Percentiles rank a stretch among this genome's conserved stretches.
phyloP scores from a whole-genome alignment of 2,888 invertebrate genomes.

The Ptilodon capucinus region DNA sequence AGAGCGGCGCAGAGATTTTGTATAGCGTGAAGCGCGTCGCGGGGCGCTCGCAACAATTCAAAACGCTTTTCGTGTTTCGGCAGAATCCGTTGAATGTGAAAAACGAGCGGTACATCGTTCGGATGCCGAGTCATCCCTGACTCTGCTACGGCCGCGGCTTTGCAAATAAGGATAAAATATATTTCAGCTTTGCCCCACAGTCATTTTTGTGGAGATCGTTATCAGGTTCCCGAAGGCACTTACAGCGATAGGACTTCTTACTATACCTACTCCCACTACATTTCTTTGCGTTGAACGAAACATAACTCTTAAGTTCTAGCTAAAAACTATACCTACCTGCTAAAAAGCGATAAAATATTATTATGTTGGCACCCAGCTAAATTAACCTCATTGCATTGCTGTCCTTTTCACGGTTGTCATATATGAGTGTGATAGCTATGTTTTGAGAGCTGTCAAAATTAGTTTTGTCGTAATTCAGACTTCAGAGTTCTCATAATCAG shows the following conservation, averaged over 20 bases:
- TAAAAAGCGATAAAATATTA: no score
- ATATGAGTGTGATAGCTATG: no score
- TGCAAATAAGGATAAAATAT: slow-evolving; percentile 44
- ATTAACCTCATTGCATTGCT: no score
- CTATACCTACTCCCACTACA: no score
- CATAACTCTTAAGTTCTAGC: no score
- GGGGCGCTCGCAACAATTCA: slow-evolving; percentile 15
- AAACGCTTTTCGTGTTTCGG: slow-evolving; percentile 29
- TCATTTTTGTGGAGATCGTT: slow-evolving; percentile 29
- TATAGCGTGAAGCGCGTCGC: background rate
- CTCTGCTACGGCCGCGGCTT: slow-evolving; percentile 21
- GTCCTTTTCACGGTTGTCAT: no score
- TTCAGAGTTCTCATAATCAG: no score
- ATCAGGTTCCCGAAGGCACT: slow-evolving; percentile 33
- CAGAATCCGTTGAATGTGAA: slow-evolving; percentile 32
- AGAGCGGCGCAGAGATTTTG: background rate
- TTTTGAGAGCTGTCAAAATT: no score
- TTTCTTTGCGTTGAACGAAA: no score
- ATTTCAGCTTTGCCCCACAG: slow-evolving; percentile 28
- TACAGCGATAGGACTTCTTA: slow-evolving; percentile 30
- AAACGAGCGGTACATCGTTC: slow-evolving; percentile 35
- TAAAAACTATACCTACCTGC: no score
- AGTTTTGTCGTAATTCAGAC: no score
- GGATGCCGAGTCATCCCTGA: slow-evolving; percentile 35
- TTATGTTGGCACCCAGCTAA: no score